Evolutionary conservation across 2,113 vertebrate species (phyloP), one percentile per base, ranked within the genome.

Genomic region (Phalacrocorax carbo): DNA sequence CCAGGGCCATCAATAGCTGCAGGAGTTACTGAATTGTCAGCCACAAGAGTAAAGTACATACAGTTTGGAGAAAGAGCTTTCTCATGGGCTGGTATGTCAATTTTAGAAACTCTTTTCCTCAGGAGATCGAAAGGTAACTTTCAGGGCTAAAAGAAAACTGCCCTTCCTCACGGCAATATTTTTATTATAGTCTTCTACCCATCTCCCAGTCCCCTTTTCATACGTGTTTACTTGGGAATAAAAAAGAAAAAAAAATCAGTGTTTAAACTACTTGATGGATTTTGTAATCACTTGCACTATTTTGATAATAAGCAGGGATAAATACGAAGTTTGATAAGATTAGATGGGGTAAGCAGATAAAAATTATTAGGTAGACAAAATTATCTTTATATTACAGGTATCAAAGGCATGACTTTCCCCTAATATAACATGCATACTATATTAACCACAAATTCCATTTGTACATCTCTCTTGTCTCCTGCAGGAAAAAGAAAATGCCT

Each of bases 281-380:
- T 96, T 93, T 93, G 75, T 82, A 94, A 96, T 94, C 71, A 94
- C 66, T 93, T 87, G 78, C 66, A 79, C 36, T 82, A 61, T 82
- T 94, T 62, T 80, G n/a, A 72, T 69, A 78, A 87, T 77, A 93
- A 94, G 70, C 66, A 73, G 5, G 73, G 70, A 93, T 79, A 95
- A 95, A 95, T 93, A 52, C 19, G 42, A 77, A 81, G 55, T 78
- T 71, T 84, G 94, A 95, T 96, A 70, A 96, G 94, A 97, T 96
- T 86, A 94, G 92, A 97, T 84, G 30, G 30, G 22, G 34, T 54
- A 94, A 89, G 91, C n/a, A 93, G 94, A 96, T 91, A 96, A 96
- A 96, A 93, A 13, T 85, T 60, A 91, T 96, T 87, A 93, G 73
- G 73, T 22, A 89, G 73, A 90, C 49, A 87, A 94, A 95, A 72